Evolutionary conservation across 2,113 vertebrate genomes (phyloP).

Genomic region (Pterocles orientalis): DNA sequence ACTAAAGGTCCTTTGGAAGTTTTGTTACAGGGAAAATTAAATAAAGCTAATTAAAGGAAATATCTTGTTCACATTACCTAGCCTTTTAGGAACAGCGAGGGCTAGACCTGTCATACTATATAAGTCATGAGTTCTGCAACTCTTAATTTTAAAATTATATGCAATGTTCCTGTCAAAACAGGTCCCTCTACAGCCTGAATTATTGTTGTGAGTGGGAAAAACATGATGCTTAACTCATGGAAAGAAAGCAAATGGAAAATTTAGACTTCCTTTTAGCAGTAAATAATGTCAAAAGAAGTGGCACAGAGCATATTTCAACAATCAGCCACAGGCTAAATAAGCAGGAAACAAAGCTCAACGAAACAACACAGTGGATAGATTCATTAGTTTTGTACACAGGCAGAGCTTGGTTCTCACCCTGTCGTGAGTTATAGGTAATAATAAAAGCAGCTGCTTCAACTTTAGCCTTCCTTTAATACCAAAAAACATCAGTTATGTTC

Average conservation of each 20-base stretch:
- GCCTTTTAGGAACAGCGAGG: slow-evolving; percentile 18
- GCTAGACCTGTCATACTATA: not conserved
- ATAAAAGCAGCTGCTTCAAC: not conserved
- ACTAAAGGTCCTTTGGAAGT: not conserved
- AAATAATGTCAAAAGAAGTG: slow-evolving; percentile 18
- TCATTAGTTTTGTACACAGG: not conserved
- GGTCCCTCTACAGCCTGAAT: not conserved
- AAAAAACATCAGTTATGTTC: not conserved
- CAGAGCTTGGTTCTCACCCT: not conserved
- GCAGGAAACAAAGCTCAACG: not conserved
- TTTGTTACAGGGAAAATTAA: slow-evolving; percentile 4
- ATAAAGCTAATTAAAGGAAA: slow-evolving; percentile 50
- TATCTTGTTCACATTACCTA: not conserved
- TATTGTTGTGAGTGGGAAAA: not conserved
- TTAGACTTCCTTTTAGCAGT: not conserved
- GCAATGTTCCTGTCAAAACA: slow-evolving; percentile 30
- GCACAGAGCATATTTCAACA: not conserved
- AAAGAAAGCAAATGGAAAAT: slow-evolving; percentile 12
- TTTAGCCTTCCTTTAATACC: not conserved
- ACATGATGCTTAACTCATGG: not conserved
- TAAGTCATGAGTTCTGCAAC: not conserved
- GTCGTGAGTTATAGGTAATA: not conserved
- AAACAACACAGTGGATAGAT: not conserved
- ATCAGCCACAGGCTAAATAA: not conserved
- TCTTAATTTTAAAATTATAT: slow-evolving; percentile 16